These are phyloP conservation scores for Podocnemis expansa DNA, from an alignment of 2,113 vertebrate species.

Conservation along the genomic window DNA sequence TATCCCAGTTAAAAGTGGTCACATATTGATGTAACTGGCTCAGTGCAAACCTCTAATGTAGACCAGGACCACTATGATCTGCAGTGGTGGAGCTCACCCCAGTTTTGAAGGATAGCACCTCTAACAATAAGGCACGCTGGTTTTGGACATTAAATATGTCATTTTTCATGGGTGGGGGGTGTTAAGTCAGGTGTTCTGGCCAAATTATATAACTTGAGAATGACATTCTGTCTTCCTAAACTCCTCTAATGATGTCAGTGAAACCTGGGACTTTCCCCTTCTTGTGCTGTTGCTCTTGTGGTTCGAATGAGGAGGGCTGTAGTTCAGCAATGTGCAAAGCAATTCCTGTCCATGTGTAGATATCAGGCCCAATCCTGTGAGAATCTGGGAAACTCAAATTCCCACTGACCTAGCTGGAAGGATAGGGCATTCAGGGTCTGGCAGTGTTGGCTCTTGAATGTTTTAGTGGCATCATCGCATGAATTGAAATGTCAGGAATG, in stretches of 20 bases:
- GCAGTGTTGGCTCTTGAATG: not conserved
- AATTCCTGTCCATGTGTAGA: not conserved
- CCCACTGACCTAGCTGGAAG: not conserved
- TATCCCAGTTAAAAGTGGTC: not conserved
- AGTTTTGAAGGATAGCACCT: not conserved
- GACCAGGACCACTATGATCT: not conserved
- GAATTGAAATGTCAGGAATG: not conserved
- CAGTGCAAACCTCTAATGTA: not conserved
- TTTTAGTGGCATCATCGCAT: not conserved
- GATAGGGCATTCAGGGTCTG: rapidly evolving
- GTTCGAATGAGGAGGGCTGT: not conserved
- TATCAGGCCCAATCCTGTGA: not conserved
- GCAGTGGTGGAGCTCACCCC: not conserved
- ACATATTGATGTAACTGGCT: not conserved
- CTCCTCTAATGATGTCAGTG: not conserved
- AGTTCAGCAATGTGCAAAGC: not conserved
- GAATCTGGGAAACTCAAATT: not conserved
- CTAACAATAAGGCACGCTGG: no score
- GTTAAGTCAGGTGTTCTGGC: not conserved
- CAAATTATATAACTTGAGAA: not conserved
- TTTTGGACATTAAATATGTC: not conserved
- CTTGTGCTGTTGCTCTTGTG: not conserved
- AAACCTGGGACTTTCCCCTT: not conserved
- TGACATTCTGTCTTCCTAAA: not conserved
- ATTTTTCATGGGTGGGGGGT: not conserved